Conservation (phyloP, 1,140 invertebrate species). For the Temnothorax longispinosus region DNA sequence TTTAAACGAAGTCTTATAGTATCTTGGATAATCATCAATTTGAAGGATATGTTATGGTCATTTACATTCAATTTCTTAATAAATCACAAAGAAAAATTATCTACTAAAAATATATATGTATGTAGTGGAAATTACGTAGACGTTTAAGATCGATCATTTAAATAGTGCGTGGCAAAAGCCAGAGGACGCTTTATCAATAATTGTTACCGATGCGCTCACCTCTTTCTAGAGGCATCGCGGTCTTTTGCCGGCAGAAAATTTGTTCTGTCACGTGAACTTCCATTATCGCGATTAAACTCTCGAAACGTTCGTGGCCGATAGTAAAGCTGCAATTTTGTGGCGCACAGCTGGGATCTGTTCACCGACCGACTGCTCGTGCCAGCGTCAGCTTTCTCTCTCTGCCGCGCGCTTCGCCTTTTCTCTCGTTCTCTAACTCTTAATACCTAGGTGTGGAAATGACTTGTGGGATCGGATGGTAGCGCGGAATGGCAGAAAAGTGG, state of each 20-base stretch:
- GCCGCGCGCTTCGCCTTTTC: background rate
- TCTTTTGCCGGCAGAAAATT: slow-evolving; percentile 69
- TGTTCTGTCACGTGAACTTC: slow-evolving; percentile 74
- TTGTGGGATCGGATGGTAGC: slow-evolving; percentile 73
- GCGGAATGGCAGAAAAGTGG: slow-evolving; percentile 71
- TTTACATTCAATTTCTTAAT: slow-evolving; percentile 22
- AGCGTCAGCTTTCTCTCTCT: slow-evolving; percentile 35
- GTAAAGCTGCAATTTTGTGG: slow-evolving; percentile 65
- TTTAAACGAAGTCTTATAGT: background rate
- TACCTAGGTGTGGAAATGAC: slow-evolving; percentile 75
- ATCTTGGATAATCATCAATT: background rate
- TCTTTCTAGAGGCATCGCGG: slow-evolving; percentile 3
- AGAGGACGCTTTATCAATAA: slow-evolving; percentile 4
- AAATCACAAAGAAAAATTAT: background rate
- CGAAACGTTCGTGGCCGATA: slow-evolving; percentile 43
- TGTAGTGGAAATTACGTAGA: background rate
- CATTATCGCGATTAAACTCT: slow-evolving; percentile 79
- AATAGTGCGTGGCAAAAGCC: background rate
- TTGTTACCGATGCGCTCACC: slow-evolving; percentile 29
- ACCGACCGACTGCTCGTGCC: slow-evolving; percentile 69
- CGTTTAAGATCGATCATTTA: slow-evolving; percentile 1
- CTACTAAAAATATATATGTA: background rate
- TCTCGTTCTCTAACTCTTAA: slow-evolving; percentile 63
- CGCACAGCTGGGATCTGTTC: slow-evolving; percentile 71
- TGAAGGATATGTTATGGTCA: background rate